Evolutionary conservation across 2,113 vertebrate genomes (phyloP).

Genomic region (Myotis lucifugus): DNA sequence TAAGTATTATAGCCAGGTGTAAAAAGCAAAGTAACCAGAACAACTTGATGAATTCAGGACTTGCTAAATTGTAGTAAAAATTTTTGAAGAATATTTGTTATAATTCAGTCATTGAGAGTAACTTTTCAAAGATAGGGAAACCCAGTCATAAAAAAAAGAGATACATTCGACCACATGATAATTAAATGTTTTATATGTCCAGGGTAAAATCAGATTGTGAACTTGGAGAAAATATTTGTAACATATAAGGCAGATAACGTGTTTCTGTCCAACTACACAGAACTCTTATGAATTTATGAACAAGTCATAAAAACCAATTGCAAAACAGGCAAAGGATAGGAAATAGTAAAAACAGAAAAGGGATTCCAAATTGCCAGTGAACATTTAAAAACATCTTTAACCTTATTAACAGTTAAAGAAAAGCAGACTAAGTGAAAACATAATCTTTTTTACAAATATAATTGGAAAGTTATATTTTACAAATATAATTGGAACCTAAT

Average conservation of each 20-base stretch:
- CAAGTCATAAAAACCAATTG: not conserved
- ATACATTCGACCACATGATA: not conserved
- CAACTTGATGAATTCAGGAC: not conserved
- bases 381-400: not conserved
- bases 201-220: not conserved
- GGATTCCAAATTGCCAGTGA: not conserved
- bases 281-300: not conserved
- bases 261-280: not conserved
- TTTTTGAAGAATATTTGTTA: not conserved
- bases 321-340: not conserved
- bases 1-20: not conserved
- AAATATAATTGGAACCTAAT: not conserved
- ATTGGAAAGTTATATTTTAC: not conserved
- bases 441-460: not conserved
- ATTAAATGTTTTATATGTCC: not conserved
- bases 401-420: not conserved
- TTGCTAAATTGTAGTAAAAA: not conserved
- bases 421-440: not conserved
- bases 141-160: not conserved
- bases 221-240: slow-evolving; percentile 10
- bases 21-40: slow-evolving; percentile 22
- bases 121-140: slow-evolving; percentile 21
- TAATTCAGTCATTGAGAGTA: not conserved
- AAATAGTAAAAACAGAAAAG: not conserved
- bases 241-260: not conserved